A percentile compares a stretch with the other conserved stretches of the same genome.
Conservation (phyloP, 2,888 invertebrate genomes). For the Neoscelio sp. region DNA sequence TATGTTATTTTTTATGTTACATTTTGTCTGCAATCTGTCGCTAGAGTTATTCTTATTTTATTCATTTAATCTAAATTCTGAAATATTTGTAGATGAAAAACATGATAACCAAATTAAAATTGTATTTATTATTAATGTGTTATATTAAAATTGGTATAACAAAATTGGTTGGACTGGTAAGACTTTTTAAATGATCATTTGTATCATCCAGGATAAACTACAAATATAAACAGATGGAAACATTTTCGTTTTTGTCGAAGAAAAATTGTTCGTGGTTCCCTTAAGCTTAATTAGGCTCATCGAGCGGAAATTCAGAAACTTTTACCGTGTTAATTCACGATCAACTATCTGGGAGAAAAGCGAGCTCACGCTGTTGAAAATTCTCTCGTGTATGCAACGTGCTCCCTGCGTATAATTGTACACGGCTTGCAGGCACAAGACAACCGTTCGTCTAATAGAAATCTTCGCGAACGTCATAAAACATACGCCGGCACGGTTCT, state of each 20-base stretch:
- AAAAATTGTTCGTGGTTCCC: conserved; percentile 22
- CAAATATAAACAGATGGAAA: no score
- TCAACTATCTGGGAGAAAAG: conserved; percentile 68
- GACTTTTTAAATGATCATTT: no score
- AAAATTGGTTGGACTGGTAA: no score
- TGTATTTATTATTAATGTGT: no score
- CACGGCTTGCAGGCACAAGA: conserved; percentile 59
- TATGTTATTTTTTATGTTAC: no score
- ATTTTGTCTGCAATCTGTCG: no score
- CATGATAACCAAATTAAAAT: no score
- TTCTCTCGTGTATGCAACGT: conserved; percentile 60
- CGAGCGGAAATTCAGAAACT: conserved; percentile 67
- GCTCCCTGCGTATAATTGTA: conserved; percentile 57
- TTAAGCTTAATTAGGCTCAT: conserved; percentile 60
- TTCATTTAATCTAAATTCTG: no score
- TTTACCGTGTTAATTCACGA: conserved; percentile 68
- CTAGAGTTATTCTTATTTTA: no score
- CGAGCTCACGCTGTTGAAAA: conserved; percentile 59
- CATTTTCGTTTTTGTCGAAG: conserved; percentile 11
- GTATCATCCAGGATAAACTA: no score
- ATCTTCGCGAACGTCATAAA: conserved; percentile 55
- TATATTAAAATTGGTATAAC: no score
- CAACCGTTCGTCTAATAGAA: conserved; percentile 68
- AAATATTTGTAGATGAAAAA: no score
- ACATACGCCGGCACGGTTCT: conserved; percentile 5